Base-by-base conservation (phyloP, 2,888 invertebrate species). In the Eupithecia pulchellata region DNA sequence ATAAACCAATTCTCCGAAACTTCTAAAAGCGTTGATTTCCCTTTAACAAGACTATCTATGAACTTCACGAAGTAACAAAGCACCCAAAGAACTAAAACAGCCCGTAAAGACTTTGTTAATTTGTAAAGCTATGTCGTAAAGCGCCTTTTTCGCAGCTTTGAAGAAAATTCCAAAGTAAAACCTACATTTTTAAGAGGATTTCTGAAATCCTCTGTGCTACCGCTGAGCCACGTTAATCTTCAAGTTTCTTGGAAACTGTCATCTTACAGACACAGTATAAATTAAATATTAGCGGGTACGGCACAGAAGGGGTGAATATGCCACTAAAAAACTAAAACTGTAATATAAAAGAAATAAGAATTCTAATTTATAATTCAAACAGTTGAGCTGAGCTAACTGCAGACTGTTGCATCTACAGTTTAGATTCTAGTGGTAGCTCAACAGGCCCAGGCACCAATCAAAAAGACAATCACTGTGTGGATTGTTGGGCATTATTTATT, bases 151-250 rank as follows among this genome's bases (percentile, higher is more conserved):
- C n/a, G 20, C 36, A 65, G 66, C 68, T 68, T 65, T 36, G 11
- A 63, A 57, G 65, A 67, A 65, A 71, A 68, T 63, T 68, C 30
- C n/a, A 58, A 36, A 72, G 68, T 61, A 60, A 66, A 57, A 11
- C 36, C 63, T 72, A 62, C 34, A 72, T 66, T 72, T 66, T 68
- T 68, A 72, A 68, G n/a, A 30, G 32, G 58, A 32, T 60, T 60
- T 8, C 32, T 20, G 58, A 60, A 60, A 60, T 60, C 58, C 58
- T 60, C 58, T 1, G 52, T 25, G 52, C 52, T 60, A n/a, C 29
- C n/a, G 58, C 58, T 60, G 11, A 60, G 58, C 58, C 20, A 11
- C 58, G 17, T 60, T 32, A 60, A 60, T 60, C 58, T 60, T 32
- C 29, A n/a, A 60, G 30, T 60, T 30, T 4, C 58, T 60, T 20